Evolutionary conservation across 2,888 invertebrate species (phyloP).

Genomic region (Chrysolina haemoptera): DNA sequence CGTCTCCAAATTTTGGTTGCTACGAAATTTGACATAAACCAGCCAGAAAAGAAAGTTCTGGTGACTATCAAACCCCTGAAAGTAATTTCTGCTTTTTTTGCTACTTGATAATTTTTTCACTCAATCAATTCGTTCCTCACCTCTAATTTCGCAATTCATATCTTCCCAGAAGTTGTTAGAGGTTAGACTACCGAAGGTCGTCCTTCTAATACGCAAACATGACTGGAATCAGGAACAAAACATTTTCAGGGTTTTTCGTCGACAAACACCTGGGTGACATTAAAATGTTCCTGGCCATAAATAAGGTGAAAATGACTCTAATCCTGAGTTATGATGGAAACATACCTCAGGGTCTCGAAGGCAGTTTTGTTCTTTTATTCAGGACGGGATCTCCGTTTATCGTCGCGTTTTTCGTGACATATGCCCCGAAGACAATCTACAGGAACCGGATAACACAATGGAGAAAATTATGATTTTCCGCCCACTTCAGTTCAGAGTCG

Average conservation of each 20-base stretch:
- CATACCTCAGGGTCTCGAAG: slow-evolving; percentile 26
- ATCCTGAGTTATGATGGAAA: slow-evolving; percentile 67
- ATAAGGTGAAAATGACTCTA: slow-evolving; percentile 62
- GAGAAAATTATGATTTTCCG: slow-evolving; percentile 1
- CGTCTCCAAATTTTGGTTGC: no score
- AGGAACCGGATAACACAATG: slow-evolving; percentile 5
- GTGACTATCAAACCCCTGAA: no score
- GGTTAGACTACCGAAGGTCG: no score
- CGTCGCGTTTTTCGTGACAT: slow-evolving; percentile 14
- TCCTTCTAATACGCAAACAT: slow-evolving; percentile 15
- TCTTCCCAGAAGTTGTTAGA: no score
- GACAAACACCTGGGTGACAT: slow-evolving; percentile 65
- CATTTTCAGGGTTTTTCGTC: slow-evolving; percentile 22
- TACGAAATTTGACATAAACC: no score
- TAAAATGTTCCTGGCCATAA: slow-evolving; percentile 67
- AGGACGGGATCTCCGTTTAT: slow-evolving; percentile 16
- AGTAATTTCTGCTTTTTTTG: no score
- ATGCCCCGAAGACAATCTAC: slow-evolving; percentile 1
- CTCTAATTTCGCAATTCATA: no score
- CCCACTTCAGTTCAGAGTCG: neutral
- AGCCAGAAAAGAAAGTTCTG: no score
- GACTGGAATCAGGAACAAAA: slow-evolving; percentile 7
- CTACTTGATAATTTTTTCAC: no score
- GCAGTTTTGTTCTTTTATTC: slow-evolving; percentile 18
- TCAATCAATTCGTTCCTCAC: no score